A percentile compares a stretch with the other conserved stretches of the same genome.
These are phyloP conservation scores for Gordius sp. DNA, from an alignment of 2,888 invertebrate genomes.

Conservation along the genomic window DNA sequence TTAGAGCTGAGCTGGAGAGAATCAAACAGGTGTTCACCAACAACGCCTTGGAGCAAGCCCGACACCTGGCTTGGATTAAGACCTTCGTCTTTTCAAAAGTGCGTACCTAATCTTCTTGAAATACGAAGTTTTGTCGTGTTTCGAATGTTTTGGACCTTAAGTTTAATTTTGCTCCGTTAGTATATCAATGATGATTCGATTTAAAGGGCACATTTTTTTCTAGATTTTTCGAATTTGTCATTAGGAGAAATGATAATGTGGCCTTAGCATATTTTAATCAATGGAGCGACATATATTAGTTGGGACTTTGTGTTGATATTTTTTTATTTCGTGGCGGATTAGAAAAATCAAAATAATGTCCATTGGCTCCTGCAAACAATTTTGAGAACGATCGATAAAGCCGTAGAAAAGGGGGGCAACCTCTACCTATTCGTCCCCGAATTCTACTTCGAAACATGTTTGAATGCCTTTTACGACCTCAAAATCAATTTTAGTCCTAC, in stretches of 20 bases:
- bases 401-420: conserved; percentile 35
- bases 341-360: conserved; percentile 37
- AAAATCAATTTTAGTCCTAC: conserved; percentile 42
- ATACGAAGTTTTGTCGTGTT: neutral
- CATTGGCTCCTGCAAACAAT: conserved; percentile 38
- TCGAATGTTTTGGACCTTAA: too few species aligned
- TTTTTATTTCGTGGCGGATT: too few species aligned
- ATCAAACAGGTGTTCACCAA: conserved; percentile 38
- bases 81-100: conserved; percentile 40
- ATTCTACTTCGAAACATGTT: conserved; percentile 42
- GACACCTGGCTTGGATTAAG: conserved; percentile 44
- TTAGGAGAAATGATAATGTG: too few species aligned
- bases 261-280: too few species aligned
- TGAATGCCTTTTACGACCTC: conserved; percentile 40
- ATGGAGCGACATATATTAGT: too few species aligned
- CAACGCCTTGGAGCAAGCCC: conserved; percentile 35
- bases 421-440: conserved; percentile 46
- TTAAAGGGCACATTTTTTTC: too few species aligned
- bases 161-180: too few species aligned
- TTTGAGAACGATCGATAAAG: conserved; percentile 36
- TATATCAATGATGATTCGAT: too few species aligned
- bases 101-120: conserved; percentile 18
- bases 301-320: too few species aligned
- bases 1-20: conserved; percentile 24
- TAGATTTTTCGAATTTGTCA: too few species aligned